Percentiles rank a stretch among this genome's conserved stretches.
Conservation (phyloP, 1,140 invertebrate genomes). For the Drosophila nebulosa region DNA sequence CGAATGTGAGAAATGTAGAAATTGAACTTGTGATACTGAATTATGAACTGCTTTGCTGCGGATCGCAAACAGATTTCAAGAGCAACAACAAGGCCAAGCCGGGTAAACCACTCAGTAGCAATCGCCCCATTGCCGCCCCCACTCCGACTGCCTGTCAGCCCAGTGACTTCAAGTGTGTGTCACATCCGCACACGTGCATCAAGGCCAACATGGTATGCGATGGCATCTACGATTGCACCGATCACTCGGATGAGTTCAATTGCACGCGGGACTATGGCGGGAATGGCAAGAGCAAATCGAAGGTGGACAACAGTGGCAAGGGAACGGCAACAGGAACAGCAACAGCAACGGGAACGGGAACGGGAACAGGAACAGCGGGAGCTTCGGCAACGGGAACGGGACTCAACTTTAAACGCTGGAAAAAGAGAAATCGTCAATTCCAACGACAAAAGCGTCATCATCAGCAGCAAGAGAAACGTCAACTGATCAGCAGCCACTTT, state of each 20-base stretch:
- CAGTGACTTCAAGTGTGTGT: conserved; percentile 77
- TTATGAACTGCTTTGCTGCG: background rate
- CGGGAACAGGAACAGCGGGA: conserved; percentile 26
- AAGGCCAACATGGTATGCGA: conserved; percentile 86
- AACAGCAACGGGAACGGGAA: conserved; percentile 17
- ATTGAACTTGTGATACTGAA: background rate
- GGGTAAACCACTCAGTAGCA: conserved; percentile 12
- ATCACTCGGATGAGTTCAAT: conserved; percentile 87
- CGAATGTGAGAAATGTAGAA: background rate
- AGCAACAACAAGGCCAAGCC: conserved; percentile 46
- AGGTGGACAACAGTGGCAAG: conserved; percentile 8
- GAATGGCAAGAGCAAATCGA: conserved; percentile 58
- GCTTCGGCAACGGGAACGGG: conserved; percentile 42
- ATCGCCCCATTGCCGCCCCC: conserved; percentile 6
- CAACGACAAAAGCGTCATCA: background rate
- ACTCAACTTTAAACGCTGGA: conserved; percentile 30
- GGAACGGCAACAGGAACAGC: conserved; percentile 2
- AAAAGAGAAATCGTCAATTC: background rate
- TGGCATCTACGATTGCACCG: conserved; percentile 85
- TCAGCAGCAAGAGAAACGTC: background rate
- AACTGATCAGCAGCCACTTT: background rate
- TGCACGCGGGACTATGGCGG: conserved; percentile 81
- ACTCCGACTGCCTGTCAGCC: conserved; percentile 58
- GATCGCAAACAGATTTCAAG: conserved; percentile 51
- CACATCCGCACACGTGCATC: conserved; percentile 82